Evolutionary conservation across 1,140 invertebrate species (phyloP).

Genomic region (Zaprionus africanus): DNA sequence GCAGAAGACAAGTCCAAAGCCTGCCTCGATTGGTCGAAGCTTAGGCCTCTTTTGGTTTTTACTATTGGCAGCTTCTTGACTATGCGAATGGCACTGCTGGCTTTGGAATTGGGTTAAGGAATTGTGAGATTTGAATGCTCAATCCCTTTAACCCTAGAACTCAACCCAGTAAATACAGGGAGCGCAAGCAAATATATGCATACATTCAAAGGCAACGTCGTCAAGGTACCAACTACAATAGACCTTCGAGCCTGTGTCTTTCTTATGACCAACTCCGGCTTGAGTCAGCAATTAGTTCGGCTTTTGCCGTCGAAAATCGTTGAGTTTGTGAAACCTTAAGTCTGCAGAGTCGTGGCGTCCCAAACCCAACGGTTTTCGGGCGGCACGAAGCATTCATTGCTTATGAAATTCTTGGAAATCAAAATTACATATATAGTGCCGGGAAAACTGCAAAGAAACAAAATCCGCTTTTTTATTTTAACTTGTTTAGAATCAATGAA

Average conservation of each 20-base stretch:
- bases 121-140: too few species aligned
- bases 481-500: too few species aligned
- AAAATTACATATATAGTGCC: conserved; percentile 8
- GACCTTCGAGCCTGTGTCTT: not conserved
- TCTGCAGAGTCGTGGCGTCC: conserved; percentile 55
- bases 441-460: conserved; percentile 5
- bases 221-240: not conserved
- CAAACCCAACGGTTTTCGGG: conserved; percentile 31
- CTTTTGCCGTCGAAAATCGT: not conserved
- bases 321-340: conserved; percentile 50
- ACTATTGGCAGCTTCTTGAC: not conserved
- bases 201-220: not conserved
- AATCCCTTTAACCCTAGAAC: not conserved
- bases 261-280: not conserved
- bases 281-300: too few species aligned
- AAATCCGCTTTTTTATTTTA: conserved; percentile 41
- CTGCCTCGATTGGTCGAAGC: not conserved
- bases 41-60: not conserved
- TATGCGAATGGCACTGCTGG: not conserved
- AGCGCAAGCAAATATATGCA: not conserved
- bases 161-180: not conserved
- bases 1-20: too few species aligned
- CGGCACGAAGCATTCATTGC: too few species aligned
- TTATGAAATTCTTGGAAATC: not conserved
- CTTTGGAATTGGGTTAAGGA: not conserved